phyloP scores from a whole-genome alignment of 2,113 vertebrate species.

The Climacteris rufus region DNA sequence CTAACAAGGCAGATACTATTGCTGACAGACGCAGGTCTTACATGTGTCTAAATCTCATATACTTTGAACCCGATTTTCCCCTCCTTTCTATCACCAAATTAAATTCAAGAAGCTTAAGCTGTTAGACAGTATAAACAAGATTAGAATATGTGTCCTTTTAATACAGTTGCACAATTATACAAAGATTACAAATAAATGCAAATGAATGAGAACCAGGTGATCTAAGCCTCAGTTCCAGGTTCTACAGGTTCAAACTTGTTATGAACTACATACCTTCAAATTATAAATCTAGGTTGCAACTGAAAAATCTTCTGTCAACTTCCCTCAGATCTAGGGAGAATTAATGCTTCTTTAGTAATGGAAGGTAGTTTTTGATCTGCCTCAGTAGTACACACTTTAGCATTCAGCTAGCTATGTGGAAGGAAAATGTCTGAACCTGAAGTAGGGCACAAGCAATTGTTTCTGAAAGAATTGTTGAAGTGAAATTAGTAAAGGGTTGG shows the following conservation, averaged over 20 bases:
- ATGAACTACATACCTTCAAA: neutral
- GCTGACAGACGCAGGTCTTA: neutral
- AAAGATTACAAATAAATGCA: neutral
- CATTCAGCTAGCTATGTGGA: neutral
- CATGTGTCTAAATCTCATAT: fast-evolving
- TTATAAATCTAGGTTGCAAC: neutral
- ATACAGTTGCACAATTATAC: neutral
- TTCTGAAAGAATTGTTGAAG: neutral
- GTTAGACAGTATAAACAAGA: neutral
- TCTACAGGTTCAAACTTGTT: neutral
- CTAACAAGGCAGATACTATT: neutral
- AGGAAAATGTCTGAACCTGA: neutral
- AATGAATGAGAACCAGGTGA: neutral
- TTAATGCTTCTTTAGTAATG: neutral
- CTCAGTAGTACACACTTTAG: neutral
- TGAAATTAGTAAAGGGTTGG: neutral
- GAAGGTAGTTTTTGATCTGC: neutral
- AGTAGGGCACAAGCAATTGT: neutral
- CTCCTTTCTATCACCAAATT: neutral
- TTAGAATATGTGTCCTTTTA: neutral
- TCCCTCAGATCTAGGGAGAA: neutral
- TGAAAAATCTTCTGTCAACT: neutral
- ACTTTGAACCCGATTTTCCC: neutral
- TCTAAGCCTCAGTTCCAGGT: neutral
- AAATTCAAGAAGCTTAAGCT: neutral